Conservation (phyloP, 2,797 vertebrate species). For the Enteromius thamalakanensis region DNA sequence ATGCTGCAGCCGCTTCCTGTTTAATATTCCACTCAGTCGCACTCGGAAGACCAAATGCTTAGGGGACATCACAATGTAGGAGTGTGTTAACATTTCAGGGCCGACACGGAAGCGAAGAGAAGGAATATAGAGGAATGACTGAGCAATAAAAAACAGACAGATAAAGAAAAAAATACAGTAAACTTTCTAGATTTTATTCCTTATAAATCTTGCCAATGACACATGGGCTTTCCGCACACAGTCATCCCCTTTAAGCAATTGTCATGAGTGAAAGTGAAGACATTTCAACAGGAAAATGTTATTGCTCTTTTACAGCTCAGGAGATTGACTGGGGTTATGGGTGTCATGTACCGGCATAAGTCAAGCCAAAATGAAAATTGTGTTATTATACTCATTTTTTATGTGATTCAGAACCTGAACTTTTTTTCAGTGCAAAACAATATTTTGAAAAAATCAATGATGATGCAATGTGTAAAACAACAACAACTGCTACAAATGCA, state of each 20-base stretch:
- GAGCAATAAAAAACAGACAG: constrained; percentile 28
- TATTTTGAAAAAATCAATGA: background rate
- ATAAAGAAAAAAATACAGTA: constrained; percentile 16
- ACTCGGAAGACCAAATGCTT: constrained; percentile 49
- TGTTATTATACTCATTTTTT: background rate
- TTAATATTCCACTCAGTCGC: constrained; percentile 57
- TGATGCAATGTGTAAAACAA: background rate
- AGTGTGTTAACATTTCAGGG: constrained; percentile 55
- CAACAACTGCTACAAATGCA: background rate
- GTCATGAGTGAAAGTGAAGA: background rate
- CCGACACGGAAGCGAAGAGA: constrained; percentile 32
- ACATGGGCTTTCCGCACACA: background rate
- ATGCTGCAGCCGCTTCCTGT: constrained; percentile 42
- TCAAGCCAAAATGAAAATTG: background rate
- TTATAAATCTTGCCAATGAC: constrained; percentile 27
- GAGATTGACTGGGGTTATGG: background rate
- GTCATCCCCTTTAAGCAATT: background rate
- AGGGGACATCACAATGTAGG: constrained; percentile 53
- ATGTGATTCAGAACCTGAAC: background rate
- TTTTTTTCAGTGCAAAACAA: background rate
- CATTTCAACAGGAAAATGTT: background rate
- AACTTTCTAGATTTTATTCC: constrained; percentile 6
- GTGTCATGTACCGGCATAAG: background rate
- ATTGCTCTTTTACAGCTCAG: background rate
- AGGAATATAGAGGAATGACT: constrained; percentile 53